These are phyloP conservation scores for Philaenus spumarius DNA, from an alignment of 1,140 invertebrate genomes.

Conservation along the genomic window DNA sequence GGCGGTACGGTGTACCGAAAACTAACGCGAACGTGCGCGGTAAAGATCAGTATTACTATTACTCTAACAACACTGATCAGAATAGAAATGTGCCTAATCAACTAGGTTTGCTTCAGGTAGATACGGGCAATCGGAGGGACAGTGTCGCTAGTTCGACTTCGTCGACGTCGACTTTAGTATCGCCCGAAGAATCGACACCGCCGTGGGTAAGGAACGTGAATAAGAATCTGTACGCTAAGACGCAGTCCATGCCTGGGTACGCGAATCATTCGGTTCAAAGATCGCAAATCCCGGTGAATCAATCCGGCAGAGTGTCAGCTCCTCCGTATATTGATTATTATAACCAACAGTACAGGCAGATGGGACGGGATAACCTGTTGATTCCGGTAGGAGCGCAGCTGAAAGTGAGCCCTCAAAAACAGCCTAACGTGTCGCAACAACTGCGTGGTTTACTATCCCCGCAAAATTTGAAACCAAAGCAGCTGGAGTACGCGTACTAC, in stretches of 20 bases:
- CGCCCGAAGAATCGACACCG: not conserved
- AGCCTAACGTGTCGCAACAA: slow-evolving; percentile 7
- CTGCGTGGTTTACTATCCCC: slow-evolving; percentile 3
- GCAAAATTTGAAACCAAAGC: not conserved
- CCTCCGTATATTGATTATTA: slow-evolving; percentile 13
- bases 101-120: slow-evolving; percentile 4
- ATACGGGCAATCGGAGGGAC: slow-evolving; percentile 2
- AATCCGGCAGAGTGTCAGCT: slow-evolving; percentile 16
- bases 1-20: slow-evolving; percentile 11
- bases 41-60: not conserved
- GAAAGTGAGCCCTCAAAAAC: not conserved
- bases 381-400: slow-evolving; percentile 3
- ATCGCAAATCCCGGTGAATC: slow-evolving; percentile 5
- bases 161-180: slow-evolving; percentile 12
- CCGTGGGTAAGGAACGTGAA: slow-evolving; percentile 2
- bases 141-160: slow-evolving; percentile 16
- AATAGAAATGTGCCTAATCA: slow-evolving; percentile 1
- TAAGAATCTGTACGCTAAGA: not conserved
- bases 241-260: slow-evolving; percentile 2
- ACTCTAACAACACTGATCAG: not conserved
- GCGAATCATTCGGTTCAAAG: not conserved
- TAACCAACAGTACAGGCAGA: not conserved
- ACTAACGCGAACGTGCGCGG: not conserved
- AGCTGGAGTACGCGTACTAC: slow-evolving; percentile 6
- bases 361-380: not conserved